Conservation (phyloP, 2,797 vertebrate species). For the Pachyuromys duprasi region DNA sequence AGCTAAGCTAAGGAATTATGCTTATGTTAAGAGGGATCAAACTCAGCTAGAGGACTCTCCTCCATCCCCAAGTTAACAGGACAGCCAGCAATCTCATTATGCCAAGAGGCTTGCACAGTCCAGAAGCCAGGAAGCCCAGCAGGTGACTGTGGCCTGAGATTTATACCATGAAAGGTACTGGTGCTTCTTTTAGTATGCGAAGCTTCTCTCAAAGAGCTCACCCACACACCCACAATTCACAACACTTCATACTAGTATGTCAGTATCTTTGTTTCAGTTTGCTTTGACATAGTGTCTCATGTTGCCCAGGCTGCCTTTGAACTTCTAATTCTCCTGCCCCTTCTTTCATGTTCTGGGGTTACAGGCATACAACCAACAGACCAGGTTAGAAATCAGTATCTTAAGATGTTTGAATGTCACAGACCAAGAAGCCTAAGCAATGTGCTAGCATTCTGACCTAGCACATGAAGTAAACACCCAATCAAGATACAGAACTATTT, state of each 20-base stretch:
- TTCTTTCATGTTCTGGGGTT: not conserved
- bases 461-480: too few species aligned
- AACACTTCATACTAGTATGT: not conserved
- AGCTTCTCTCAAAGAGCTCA: not conserved
- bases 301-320: not conserved
- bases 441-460: not conserved
- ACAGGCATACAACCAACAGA: not conserved
- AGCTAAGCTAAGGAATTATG: not conserved
- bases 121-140: not conserved
- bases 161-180: not conserved
- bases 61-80: not conserved
- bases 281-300: not conserved
- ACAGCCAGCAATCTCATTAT: not conserved
- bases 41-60: not conserved
- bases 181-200: not conserved
- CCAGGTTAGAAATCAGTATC: not conserved
- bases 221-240: not conserved
- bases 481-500: not conserved
- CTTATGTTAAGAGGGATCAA: slow-evolving; percentile 14
- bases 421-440: not conserved
- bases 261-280: not conserved
- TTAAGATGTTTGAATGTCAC: not conserved
- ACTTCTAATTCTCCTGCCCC: not conserved
- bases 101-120: not conserved
- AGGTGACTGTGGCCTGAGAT: not conserved